Conservation (phyloP, 2,888 invertebrate species). For the Vandiemenella viatica region DNA sequence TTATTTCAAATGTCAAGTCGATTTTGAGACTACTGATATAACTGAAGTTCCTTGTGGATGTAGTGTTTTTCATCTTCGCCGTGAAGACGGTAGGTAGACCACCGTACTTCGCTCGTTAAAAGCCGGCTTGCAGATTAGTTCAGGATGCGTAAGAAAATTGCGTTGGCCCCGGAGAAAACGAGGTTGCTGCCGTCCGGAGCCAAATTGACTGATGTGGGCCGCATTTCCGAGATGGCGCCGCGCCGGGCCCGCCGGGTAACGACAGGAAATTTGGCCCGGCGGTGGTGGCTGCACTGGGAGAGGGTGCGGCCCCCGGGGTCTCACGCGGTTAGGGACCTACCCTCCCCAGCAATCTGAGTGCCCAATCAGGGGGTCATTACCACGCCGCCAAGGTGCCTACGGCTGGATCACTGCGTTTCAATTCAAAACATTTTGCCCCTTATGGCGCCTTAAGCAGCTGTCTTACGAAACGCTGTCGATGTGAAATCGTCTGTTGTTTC, state of each 20-base stretch:
- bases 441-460: too few species aligned
- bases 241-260: conserved; percentile 5
- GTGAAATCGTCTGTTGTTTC: too few species aligned
- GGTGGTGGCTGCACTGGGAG: conserved; percentile 1
- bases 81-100: too few species aligned
- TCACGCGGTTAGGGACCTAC: not conserved
- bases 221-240: conserved; percentile 7
- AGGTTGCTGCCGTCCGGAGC: conserved; percentile 6
- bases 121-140: conserved; percentile 15
- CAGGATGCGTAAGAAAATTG: conserved; percentile 18
- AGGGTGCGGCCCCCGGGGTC: not conserved
- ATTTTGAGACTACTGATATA: too few species aligned
- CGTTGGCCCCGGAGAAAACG: conserved; percentile 14
- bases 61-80: too few species aligned
- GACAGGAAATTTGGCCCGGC: conserved; percentile 14
- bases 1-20: too few species aligned
- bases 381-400: too few species aligned
- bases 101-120: too few species aligned
- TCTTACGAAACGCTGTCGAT: too few species aligned
- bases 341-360: not conserved
- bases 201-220: conserved; percentile 13
- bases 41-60: too few species aligned
- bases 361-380: not conserved
- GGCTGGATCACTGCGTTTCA: too few species aligned
- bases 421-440: too few species aligned